Evolutionary conservation across 92 coral and sea anemone species (phyloP).

Genomic region (Ricordea florida): DNA sequence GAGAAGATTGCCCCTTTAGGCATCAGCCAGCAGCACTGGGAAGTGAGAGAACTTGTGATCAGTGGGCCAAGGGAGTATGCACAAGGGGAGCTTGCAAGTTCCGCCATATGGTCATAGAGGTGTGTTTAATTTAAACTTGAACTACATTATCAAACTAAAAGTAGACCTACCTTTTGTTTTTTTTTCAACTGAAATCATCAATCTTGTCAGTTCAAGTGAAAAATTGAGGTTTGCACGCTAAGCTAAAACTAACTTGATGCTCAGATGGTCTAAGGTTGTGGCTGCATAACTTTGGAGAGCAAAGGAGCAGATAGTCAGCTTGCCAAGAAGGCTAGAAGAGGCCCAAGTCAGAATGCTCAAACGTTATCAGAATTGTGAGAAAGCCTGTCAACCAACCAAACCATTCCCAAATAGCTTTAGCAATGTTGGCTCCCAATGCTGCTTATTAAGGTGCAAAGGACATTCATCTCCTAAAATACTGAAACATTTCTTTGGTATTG

Average conservation of each 20-base stretch:
- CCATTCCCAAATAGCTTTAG: too few relatives aligned
- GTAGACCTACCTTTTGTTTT: not conserved
- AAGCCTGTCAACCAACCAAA: too few relatives aligned
- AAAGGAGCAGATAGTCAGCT: too few relatives aligned
- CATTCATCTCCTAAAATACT: too few relatives aligned
- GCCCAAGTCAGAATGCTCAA: too few relatives aligned
- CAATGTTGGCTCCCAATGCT: too few relatives aligned
- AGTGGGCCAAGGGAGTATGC: conserved; percentile 73
- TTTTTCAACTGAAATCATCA: not conserved
- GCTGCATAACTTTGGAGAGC: too few relatives aligned
- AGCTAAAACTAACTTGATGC: not conserved
- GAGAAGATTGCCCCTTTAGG: conserved; percentile 90
- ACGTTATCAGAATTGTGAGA: too few relatives aligned
- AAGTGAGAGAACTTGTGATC: conserved; percentile 65
- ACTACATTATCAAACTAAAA: not conserved
- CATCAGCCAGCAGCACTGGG: conserved; percentile 92
- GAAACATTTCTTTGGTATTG: too few relatives aligned
- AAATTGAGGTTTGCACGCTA: not conserved
- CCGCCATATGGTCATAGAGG: conserved; percentile 87
- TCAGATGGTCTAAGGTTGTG: too few relatives aligned
- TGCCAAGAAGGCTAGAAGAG: too few relatives aligned
- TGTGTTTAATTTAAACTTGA: not conserved
- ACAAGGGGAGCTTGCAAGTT: conserved; percentile 71
- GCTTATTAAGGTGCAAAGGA: too few relatives aligned
- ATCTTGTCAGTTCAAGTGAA: not conserved